Conservation (phyloP, 2,113 vertebrate species). For the Hydrochoerus hydrochaeris region DNA sequence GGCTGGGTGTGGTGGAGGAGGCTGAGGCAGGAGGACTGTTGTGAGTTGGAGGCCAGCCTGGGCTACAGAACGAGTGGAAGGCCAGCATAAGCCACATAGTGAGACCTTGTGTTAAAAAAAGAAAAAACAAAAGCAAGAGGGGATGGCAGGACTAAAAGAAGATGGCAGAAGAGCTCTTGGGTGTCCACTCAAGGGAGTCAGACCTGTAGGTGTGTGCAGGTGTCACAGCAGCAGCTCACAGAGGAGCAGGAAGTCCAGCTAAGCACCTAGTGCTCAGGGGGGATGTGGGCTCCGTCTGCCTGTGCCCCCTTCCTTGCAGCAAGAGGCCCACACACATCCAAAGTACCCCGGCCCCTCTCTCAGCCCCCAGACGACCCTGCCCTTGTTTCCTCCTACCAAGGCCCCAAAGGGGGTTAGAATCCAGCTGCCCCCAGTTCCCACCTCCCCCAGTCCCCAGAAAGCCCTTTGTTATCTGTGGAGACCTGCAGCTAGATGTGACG, state of each 20-base stretch:
- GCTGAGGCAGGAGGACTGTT: neutral
- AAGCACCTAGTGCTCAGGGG: neutral
- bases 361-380: neutral
- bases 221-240: neutral
- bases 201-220: neutral
- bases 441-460: neutral
- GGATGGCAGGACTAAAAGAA: neutral
- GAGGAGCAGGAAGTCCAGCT: neutral
- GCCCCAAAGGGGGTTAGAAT: neutral
- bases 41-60: neutral
- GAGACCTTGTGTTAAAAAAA: neutral
- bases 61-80: neutral
- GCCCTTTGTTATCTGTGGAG: neutral
- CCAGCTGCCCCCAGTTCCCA: neutral
- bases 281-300: neutral
- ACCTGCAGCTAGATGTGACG: slow-evolving; percentile 41
- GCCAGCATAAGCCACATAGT: neutral
- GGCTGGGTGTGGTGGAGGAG: neutral
- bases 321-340: neutral
- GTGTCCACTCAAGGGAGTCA: neutral
- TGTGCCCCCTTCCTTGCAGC: neutral
- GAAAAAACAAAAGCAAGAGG: neutral
- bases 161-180: neutral
- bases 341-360: neutral
- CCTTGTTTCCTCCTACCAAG: too few species aligned